Conservation (phyloP, 35 echinoderm and acorn worm genomes). For the Heliocidaris erythrogramma region DNA sequence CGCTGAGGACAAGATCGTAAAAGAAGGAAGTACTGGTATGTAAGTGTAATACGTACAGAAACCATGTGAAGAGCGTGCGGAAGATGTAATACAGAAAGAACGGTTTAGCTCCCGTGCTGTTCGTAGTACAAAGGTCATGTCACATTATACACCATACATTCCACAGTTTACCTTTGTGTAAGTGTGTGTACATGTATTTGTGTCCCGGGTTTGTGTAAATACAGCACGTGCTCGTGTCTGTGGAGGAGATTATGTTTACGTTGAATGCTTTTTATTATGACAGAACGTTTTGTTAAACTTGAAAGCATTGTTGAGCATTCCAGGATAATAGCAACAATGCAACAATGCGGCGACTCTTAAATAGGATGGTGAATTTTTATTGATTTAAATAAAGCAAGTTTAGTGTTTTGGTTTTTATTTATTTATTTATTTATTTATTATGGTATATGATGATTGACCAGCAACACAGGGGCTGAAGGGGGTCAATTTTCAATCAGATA, state of each 20-base stretch:
- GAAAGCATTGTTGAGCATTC: neutral
- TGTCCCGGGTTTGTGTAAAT: neutral
- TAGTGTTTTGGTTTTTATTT: no score
- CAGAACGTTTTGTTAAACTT: neutral
- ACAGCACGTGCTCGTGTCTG: neutral
- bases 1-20: neutral
- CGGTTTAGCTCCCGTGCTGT: neutral
- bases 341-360: no score
- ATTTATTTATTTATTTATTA: no score
- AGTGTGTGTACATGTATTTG: no score
- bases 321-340: neutral
- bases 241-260: neutral
- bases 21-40: neutral
- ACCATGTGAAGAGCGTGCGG: neutral
- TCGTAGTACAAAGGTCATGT: neutral
- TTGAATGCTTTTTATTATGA: neutral
- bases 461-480: no score
- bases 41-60: neutral
- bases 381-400: no score
- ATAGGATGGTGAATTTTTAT: neutral
- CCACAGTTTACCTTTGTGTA: neutral
- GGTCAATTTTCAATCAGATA: no score
- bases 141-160: neutral
- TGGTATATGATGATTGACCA: no score
- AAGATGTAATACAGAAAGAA: neutral